Percentiles rank a stretch among this genome's conserved stretches.
Conservation (phyloP, 1,140 invertebrate species). For the Hyposmocoma kahamanoa region DNA sequence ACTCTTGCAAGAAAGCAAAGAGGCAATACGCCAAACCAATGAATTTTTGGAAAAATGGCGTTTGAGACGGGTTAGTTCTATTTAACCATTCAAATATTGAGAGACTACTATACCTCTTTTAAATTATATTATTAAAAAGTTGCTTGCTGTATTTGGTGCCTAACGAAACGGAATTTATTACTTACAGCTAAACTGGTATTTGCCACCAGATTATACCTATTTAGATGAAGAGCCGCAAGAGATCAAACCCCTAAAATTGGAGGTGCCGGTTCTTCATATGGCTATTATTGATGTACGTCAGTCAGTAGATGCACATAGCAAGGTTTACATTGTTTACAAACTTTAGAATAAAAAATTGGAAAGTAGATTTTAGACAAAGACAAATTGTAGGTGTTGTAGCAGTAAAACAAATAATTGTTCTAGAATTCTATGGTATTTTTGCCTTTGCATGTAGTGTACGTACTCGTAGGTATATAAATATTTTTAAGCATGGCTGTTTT, state of each 20-base stretch:
- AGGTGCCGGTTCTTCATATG: constrained; percentile 59
- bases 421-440: too few relatives aligned
- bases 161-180: too few relatives aligned
- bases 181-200: constrained; percentile 29
- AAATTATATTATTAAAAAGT: constrained; percentile 7
- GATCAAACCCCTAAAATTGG: constrained; percentile 43
- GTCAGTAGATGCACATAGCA: too few relatives aligned
- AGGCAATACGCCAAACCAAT: constrained; percentile 42
- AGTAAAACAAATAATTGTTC: too few relatives aligned
- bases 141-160: too few relatives aligned
- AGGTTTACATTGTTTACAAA: too few relatives aligned
- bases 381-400: too few relatives aligned
- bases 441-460: too few relatives aligned
- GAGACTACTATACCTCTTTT: not conserved
- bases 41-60: constrained; percentile 55
- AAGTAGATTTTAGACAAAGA: too few relatives aligned
- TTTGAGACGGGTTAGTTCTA: constrained; percentile 30
- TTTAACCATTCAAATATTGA: not conserved
- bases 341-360: too few relatives aligned
- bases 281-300: constrained; percentile 57
- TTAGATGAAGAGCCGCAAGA: constrained; percentile 47
- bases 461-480: too few relatives aligned
- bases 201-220: constrained; percentile 31
- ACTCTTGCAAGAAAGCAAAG: constrained; percentile 43
- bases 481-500: too few relatives aligned